A percentile compares a stretch with the other conserved stretches of the same genome.
phyloP scores from a whole-genome alignment of 2,113 vertebrate species.

The Podarcis cretensis region DNA sequence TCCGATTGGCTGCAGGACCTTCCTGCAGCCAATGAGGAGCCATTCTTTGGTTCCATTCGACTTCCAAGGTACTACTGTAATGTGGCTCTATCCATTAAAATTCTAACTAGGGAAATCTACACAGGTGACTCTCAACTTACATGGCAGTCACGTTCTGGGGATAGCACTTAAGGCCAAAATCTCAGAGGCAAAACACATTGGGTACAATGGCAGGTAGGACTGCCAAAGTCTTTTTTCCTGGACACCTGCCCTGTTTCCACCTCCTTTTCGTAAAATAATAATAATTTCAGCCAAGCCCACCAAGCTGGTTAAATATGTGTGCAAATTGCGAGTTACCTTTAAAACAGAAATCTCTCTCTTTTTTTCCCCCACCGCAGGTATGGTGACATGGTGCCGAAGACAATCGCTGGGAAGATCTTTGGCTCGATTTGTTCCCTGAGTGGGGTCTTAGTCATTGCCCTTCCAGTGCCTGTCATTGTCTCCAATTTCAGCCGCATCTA shows the following conservation, averaged over 20 bases:
- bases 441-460: constrained; percentile 94
- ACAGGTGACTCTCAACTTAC: background rate
- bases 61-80: background rate
- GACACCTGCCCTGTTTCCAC: background rate
- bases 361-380: constrained; percentile 77
- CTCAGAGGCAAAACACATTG: too few relatives aligned
- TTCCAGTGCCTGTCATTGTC: constrained; percentile 96
- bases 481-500: constrained; percentile 99
- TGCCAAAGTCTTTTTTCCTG: too few relatives aligned
- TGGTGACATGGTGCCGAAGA: constrained; percentile 98
- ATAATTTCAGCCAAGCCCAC: too few relatives aligned
- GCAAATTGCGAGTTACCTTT: too few relatives aligned
- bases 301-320: too few relatives aligned
- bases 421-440: constrained; percentile 95
- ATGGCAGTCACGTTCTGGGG: too few relatives aligned
- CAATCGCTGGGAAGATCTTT: constrained; percentile 96
- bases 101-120: constrained; percentile 7
- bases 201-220: too few relatives aligned
- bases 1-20: too few relatives aligned
- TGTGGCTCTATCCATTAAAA: constrained; percentile 1
- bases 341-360: too few relatives aligned
- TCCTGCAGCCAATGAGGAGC: too few relatives aligned
- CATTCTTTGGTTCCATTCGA: too few relatives aligned
- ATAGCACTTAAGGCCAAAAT: too few relatives aligned
- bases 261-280: constrained; percentile 32